Evolutionary conservation across 2,888 invertebrate genomes (phyloP), one percentile per base, ranked within the genome.

Genomic region (Halocaridina rubra): DNA sequence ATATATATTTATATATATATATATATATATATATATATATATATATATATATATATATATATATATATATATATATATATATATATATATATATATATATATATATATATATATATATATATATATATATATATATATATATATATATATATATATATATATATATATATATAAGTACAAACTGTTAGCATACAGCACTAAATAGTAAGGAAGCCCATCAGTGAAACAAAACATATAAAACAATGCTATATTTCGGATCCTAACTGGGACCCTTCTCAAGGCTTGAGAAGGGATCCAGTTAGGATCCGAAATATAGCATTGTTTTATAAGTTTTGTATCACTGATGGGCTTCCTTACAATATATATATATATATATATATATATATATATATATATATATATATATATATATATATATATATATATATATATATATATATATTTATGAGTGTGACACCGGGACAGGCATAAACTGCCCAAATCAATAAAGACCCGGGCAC

Each of bases 1-100:
- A 72, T 13, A 32, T 72, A 72, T 13, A 33, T 72, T 27, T 69
- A 61, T 61, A 61, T 19, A 19, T 61, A 61, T 61, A 19, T 33
- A 1, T 33, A 32, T 61, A 61, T 61, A 61, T 61, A 61, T 61
- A 61, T 61, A 61, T 61, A 61, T 61, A 61, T 61, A 61, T 61
- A 61, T 61, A 61, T 61, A 61, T 61, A 61, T 61, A 19, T 61
- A 19, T 33, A 0, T 33, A 32, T 61, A 61, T 61, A 19, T 19
- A 61, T 61, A 61, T 61, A 61, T 61, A 61, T 19, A 19, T 61
- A 61, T 61, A 61, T 61, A 61, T 61, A 61, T 61, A 61, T 61
- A 61, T 61, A 19, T 33, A 1, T 33, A 32, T 61, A 61, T 61
- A 61, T 61, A 61, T 61, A 61, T 61, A 61, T 61, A 61, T 61